Evolutionary conservation across 2,888 invertebrate species (phyloP).

Genomic region (Parnassius orleans): DNA sequence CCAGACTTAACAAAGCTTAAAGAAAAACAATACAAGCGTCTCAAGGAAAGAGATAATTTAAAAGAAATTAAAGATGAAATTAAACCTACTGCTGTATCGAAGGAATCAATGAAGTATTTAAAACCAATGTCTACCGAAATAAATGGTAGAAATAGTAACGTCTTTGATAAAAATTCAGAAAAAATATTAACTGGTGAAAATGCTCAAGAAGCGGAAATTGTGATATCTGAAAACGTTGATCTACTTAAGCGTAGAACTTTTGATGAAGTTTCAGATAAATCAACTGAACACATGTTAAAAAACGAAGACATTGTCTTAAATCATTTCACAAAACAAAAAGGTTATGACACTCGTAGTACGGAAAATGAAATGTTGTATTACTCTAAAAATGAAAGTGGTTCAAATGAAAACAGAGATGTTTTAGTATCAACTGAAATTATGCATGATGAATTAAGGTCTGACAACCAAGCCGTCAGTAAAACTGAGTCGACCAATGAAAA

Average conservation of each 20-base stretch:
- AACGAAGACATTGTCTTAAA: neutral
- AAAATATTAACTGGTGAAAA: neutral
- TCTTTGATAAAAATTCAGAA: neutral
- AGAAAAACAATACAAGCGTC: neutral
- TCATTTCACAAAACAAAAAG: neutral
- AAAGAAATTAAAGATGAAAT: neutral
- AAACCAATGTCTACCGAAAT: neutral
- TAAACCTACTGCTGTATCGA: neutral
- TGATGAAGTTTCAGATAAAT: neutral
- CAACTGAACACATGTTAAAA: neutral
- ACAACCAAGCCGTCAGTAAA: neutral
- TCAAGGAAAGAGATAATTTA: neutral
- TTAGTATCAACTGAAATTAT: neutral
- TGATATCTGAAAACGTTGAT: neutral
- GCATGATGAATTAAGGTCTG: neutral
- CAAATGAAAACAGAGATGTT: neutral
- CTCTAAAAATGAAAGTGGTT: neutral
- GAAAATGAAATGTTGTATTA: neutral
- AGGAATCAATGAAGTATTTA: neutral
- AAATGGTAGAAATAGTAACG: neutral
- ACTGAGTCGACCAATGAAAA: neutral
- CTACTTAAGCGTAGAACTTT: neutral
- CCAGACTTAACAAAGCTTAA: neutral
- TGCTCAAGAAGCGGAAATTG: no score
- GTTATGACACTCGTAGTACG: neutral